Percentiles rank a stretch among this genome's conserved stretches.
Conservation (phyloP, 92 coral and sea anemone species). For the Zoanthus sociatus region DNA sequence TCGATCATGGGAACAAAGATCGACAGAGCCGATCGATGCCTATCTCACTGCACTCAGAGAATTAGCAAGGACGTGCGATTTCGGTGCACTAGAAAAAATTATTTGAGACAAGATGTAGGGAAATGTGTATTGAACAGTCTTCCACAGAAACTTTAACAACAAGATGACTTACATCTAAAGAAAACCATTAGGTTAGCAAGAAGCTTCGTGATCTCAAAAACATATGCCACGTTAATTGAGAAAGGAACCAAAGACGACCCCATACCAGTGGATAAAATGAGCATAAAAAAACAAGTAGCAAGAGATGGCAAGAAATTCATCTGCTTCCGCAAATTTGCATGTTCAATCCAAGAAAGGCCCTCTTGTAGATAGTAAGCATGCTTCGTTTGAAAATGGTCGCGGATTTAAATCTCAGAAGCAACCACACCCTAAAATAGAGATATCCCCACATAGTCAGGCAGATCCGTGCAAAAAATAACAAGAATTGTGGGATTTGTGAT, state of each 20-base stretch:
- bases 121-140: conserved; percentile 36
- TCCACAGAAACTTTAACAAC: conserved; percentile 39
- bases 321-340: conserved; percentile 10
- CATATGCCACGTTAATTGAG: conserved; percentile 18
- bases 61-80: conserved; percentile 53
- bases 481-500: too few relatives aligned
- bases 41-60: conserved; percentile 50
- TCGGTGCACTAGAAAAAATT: conserved; percentile 41
- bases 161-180: conserved; percentile 41
- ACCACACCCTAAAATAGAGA: too few relatives aligned
- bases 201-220: conserved; percentile 28
- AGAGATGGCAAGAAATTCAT: conserved; percentile 6
- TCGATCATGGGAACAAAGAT: conserved; percentile 39
- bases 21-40: conserved; percentile 39
- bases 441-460: too few relatives aligned
- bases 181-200: conserved; percentile 31
- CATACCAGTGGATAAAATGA: conserved; percentile 36
- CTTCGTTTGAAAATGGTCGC: too few relatives aligned
- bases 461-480: too few relatives aligned
- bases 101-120: conserved; percentile 43
- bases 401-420: too few relatives aligned
- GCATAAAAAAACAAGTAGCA: background rate
- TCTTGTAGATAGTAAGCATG: too few relatives aligned
- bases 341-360: too few relatives aligned
- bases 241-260: conserved; percentile 48